Base-by-base conservation (phyloP, 1,140 invertebrate genomes). In the Archivesica marissinica region DNA sequence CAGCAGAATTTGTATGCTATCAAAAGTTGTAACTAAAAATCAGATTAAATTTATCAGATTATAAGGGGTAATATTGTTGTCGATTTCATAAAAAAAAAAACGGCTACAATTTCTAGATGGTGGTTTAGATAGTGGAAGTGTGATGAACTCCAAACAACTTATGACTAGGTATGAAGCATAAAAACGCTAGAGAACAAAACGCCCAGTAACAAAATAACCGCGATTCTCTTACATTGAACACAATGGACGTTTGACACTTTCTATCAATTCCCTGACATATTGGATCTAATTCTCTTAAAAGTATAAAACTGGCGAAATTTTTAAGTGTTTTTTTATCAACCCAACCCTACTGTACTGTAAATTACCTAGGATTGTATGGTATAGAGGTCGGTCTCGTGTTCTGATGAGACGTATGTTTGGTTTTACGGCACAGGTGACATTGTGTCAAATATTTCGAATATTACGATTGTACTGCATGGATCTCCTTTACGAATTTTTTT, bases 61-160 rank as follows among this genome's bases (percentile, higher is more conserved):
- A n/a, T 64, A 64, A 30, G 3, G 38, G 59, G 30, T 17, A 3
- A 64, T 64, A 17, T 35, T 64, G 33, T 64, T 64, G 15, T 64
- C 59, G 20, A 35, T 35, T 64, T 64, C 30, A 33, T 35, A 35
- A 52, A 64, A 64, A 64, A 64, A 64, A n/a, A n/a, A n/a, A n/a
- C n/a, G n/a, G 59, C 59, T 64, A 64, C 59, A 64, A 64, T 64
- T 64, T 64, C 59, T 64, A 64, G 59, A 64, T 64, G 20, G 33
- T 4, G 20, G 30, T 35, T 3, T 17, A 35, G 59, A 64, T 64
- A 64, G 28, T 30, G 0, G n/a, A 20, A 25, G 28, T 64, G 25
- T 35, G 30, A 64, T 35, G 59, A 64, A 64, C 15, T 35, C 30
- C 30, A 64, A 35, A 64, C 30, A 20, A 20, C 30, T 64, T n/a